Percentiles rank a stretch among this genome's conserved stretches.
phyloP scores from a whole-genome alignment of 2,797 vertebrate species.

The Tokudaia muenninki region DNA sequence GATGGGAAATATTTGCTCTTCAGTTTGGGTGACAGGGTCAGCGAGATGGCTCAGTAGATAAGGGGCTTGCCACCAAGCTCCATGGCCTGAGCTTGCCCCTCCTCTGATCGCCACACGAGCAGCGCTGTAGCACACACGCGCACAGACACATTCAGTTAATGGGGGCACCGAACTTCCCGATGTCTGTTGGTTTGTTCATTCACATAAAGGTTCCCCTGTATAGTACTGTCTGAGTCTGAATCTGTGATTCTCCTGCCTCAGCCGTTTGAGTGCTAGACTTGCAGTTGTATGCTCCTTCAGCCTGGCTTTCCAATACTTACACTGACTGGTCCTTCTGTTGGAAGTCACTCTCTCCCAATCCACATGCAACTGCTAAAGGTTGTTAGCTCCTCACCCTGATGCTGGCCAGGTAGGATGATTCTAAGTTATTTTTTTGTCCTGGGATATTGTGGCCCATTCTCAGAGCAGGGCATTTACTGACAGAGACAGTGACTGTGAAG shows the following conservation, averaged over 20 bases:
- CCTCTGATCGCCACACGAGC: background rate
- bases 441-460: background rate
- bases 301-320: background rate
- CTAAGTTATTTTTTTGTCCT: background rate
- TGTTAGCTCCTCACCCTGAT: background rate
- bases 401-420: background rate
- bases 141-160: background rate
- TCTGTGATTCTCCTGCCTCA: too few relatives aligned
- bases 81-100: background rate
- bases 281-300: background rate
- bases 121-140: fast-evolving
- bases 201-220: too few relatives aligned
- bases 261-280: background rate
- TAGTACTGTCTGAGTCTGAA: background rate
- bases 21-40: background rate
- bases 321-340: background rate
- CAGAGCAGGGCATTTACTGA: background rate
- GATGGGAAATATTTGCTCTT: background rate
- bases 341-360: background rate
- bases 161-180: background rate
- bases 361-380: background rate
- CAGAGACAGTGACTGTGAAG: background rate
- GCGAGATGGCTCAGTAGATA: background rate
- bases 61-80: background rate
- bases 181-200: background rate